Base-by-base conservation (phyloP, 2,113 vertebrate species). In the Hemibagrus wyckioides region DNA sequence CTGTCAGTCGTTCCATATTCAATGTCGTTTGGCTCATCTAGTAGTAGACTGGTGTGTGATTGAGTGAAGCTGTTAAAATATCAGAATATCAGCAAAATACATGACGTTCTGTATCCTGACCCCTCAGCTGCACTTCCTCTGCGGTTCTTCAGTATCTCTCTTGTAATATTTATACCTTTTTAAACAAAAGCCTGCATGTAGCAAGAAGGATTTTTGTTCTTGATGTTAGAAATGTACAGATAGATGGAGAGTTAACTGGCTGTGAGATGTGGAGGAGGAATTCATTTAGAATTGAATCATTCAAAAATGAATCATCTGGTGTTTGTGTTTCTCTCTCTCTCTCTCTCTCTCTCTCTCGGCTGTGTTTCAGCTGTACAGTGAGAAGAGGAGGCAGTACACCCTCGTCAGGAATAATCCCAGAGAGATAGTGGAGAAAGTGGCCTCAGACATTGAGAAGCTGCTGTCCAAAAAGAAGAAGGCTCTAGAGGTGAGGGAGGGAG, bases 381-480 rank as follows among this genome's bases (percentile, higher is more conserved):
- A 99, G 89, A 98, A 99, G 86, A 96, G 95, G 89, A 96, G 97
- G 87, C 95, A 96, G 77, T 99, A 98, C 88, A 97, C 96, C 89
- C 93, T 99, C 36, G 95, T 97, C 91, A 97, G 96, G 93, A 99
- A 99, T 6, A 96, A 97, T 67, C 97, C 98, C 28, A 96, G 96
- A 82, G 97, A 96, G 88, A 93, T 99, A 81, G 98, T 99, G 92
- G 97, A 99, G 93, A 98, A 97, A 87, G 98, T 99, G 11, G 97
- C 98, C 0, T 97, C 96, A 13, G 97, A 99, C 91, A 99, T 99
- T 0, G 98, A 99, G 94, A 98, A 94, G 75, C 97, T 99, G 30
- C 94, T 99, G 93, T 97, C 96, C 75, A 99, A 99, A 94, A 99
- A 99, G 91, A 97, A 98, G 88, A 97, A 96, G 93, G 98, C 98